Evolutionary conservation across 2,888 invertebrate genomes (phyloP).

Genomic region (Drosophila anceps): DNA sequence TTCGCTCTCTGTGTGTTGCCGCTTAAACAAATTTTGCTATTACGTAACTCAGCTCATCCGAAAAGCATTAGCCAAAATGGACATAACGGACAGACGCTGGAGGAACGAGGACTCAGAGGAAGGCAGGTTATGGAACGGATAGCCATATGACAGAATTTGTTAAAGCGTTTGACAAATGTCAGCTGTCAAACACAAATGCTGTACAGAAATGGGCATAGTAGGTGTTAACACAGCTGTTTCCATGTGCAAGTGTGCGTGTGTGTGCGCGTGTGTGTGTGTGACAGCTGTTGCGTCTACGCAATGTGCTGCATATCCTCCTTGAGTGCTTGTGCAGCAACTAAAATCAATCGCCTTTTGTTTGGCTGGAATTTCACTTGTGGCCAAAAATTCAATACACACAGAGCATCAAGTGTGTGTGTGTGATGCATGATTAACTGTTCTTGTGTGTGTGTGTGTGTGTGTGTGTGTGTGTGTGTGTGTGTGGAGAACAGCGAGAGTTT

Average conservation of each 20-base stretch:
- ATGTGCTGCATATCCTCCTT: slow-evolving; percentile 41
- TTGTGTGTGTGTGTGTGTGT: background rate
- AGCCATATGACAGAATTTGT: slow-evolving; percentile 76
- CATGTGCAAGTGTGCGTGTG: background rate
- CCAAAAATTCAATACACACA: background rate
- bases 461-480: slow-evolving; percentile 2
- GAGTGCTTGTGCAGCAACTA: slow-evolving; percentile 27
- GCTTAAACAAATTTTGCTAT: slow-evolving; percentile 32
- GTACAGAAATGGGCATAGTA: slow-evolving; percentile 53
- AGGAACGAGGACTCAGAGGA: background rate
- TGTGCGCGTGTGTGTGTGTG: slow-evolving; percentile 25
- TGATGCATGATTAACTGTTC: slow-evolving; percentile 12
- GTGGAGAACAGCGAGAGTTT: background rate
- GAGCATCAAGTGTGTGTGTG: background rate
- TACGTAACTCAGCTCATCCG: slow-evolving; percentile 54
- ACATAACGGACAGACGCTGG: slow-evolving; percentile 9
- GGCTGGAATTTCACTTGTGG: slow-evolving; percentile 5
- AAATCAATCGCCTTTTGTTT: slow-evolving; percentile 57
- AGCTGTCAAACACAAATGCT: slow-evolving; percentile 76
- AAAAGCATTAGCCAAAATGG: slow-evolving; percentile 55
- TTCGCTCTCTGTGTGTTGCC: background rate
- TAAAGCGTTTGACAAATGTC: slow-evolving; percentile 80
- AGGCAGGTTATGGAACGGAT: slow-evolving; percentile 13
- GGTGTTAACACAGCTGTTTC: slow-evolving; percentile 44
- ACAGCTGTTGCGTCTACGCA: slow-evolving; percentile 68